A percentile compares a stretch with the other conserved stretches of the same genome.
These are phyloP conservation scores for Chrysocyon brachyurus DNA, from an alignment of 2,797 vertebrate genomes.

Conservation along the genomic window DNA sequence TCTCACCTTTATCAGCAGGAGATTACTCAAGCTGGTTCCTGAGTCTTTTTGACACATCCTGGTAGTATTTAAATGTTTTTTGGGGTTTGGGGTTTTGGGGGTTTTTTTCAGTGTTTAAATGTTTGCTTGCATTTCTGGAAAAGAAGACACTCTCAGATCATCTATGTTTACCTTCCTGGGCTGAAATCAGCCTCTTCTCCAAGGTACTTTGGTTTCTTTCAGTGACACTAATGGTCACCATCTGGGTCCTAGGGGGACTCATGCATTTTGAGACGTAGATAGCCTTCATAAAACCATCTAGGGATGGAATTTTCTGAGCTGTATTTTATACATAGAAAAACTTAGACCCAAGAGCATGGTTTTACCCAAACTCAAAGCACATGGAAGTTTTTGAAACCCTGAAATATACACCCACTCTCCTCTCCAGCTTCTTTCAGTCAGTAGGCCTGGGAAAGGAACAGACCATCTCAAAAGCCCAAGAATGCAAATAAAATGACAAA, in stretches of 20 bases:
- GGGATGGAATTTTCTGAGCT: slow-evolving; percentile 31
- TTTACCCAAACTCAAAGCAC: slow-evolving; percentile 46
- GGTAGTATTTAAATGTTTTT: neutral
- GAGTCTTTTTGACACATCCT: neutral
- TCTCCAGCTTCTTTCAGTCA: neutral
- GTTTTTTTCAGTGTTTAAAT: neutral
- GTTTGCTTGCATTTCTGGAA: neutral
- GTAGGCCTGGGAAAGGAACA: neutral
- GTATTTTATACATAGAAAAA: slow-evolving; percentile 44
- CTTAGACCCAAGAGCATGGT: neutral
- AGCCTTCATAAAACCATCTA: neutral
- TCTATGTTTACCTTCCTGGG: neutral
- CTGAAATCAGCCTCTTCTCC: neutral
- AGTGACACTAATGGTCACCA: neutral
- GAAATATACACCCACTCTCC: neutral
- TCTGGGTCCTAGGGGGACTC: neutral
- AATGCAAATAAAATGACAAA: neutral
- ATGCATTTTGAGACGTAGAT: slow-evolving; percentile 37
- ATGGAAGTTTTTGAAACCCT: neutral
- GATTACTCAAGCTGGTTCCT: neutral
- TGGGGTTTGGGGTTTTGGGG: too few species aligned
- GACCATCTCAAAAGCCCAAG: neutral
- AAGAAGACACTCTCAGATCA: neutral
- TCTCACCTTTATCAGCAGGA: neutral
- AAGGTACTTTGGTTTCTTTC: neutral